Conservation (phyloP, 2,113 vertebrate genomes). For the Percina caprodes region DNA sequence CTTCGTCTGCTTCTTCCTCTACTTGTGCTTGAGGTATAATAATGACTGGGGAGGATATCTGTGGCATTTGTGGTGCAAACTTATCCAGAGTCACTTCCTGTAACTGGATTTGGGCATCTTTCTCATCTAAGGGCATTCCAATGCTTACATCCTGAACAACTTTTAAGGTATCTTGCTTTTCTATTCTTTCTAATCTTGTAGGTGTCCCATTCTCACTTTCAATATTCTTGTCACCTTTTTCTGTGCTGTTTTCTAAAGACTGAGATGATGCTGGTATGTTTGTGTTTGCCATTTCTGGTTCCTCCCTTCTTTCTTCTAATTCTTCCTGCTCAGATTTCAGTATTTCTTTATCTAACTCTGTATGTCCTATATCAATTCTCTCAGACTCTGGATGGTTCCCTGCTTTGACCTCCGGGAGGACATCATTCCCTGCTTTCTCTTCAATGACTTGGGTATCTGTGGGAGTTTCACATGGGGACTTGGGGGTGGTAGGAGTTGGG, state of each 20-base stretch:
- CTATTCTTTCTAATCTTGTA: conserved; percentile 9
- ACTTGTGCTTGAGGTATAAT: conserved; percentile 78
- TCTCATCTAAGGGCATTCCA: conserved; percentile 30
- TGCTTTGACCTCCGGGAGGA: conserved; percentile 11
- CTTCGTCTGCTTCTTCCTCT: conserved; percentile 72
- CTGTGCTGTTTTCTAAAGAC: conserved; percentile 14
- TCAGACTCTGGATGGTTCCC: conserved; percentile 2
- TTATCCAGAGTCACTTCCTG: conserved; percentile 30
- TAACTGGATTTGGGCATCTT: conserved; percentile 31
- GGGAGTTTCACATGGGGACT: conserved; percentile 18
- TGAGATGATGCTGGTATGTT: not conserved
- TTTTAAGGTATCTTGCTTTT: conserved; percentile 23
- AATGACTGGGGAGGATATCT: conserved; percentile 66
- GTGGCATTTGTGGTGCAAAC: conserved; percentile 20
- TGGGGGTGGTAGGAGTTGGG: conserved; percentile 47
- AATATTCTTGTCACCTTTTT: conserved; percentile 27
- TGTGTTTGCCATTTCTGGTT: conserved; percentile 1
- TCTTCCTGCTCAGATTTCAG: conserved; percentile 14
- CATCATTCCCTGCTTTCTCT: conserved; percentile 7
- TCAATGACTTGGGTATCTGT: conserved; percentile 14
- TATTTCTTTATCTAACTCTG: conserved; percentile 17
- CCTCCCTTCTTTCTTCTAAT: conserved; percentile 1
- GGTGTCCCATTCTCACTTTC: conserved; percentile 7
- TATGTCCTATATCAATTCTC: not conserved
- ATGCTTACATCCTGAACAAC: conserved; percentile 11